Evolutionary conservation across 1,140 invertebrate genomes (phyloP), one percentile per base, ranked within the genome.

Genomic region (Zophobas morio): DNA sequence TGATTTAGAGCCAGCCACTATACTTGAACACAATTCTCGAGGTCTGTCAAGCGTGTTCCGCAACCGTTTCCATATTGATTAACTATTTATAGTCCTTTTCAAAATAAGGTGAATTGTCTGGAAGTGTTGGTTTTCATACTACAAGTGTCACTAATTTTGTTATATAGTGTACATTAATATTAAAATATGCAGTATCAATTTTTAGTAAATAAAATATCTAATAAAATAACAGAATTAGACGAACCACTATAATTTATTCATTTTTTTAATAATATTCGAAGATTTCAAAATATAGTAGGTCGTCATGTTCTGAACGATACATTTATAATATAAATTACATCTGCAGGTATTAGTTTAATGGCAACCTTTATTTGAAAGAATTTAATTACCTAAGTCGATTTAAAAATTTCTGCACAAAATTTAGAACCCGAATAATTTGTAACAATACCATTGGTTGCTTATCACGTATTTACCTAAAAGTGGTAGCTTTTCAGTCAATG

Each of bases 11-110:
- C 36, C 36, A 36, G 32, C 8, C 42, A 46, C 3, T 8, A 3
- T 46, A 46, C 35, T 37, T 60, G 34, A 60, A 60, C 36, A 60
- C 32, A 60, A 60, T 60, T 60, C 35, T 39, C 53, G 53, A 20
- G 53, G 53, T 54, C 56, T 60, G 56, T 39, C 56, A 39, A 60
- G 56, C 56, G 35, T 60, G 56, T 60, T 60, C 36, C 56, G 56
- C 36, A 60, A 35, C 34, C 34, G 36, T 60, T 60, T 60, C 56
- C 56, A 60, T 60, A 60, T 60, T 60, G 56, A 60, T 60, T 60
- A 60, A 60, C 56, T 60, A 60, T 60, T 60, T 60, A 60, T 60
- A 60, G 56, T 60, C 37, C 56, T 6, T 60, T 60, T 60, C 56
- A 60, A 60, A 60, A 35, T 60, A 60, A 6, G 56, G n/a, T 8